Percentiles rank a stretch among this genome's conserved stretches.
Conservation (phyloP, 2,113 vertebrate genomes). For the Taxidea taxus region DNA sequence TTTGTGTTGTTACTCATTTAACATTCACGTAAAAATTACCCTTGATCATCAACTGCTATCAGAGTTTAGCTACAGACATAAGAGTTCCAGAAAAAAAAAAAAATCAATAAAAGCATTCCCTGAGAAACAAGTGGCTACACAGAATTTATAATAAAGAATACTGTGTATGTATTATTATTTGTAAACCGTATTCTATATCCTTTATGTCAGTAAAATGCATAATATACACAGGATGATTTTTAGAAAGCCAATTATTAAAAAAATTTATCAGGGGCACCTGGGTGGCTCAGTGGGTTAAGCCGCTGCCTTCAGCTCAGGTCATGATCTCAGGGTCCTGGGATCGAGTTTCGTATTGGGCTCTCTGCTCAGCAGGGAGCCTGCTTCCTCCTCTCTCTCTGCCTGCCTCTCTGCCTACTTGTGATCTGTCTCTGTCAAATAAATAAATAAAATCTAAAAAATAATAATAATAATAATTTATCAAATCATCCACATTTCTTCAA, state of each 20-base stretch:
- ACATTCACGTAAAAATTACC: neutral
- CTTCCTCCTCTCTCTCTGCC: too few relatives aligned
- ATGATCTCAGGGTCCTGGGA: too few relatives aligned
- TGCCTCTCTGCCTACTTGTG: too few relatives aligned
- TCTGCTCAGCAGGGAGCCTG: too few relatives aligned
- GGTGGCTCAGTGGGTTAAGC: too few relatives aligned
- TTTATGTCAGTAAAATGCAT: neutral
- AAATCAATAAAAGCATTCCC: neutral
- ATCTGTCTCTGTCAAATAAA: too few relatives aligned
- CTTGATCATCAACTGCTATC: neutral
- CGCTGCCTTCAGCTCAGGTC: too few relatives aligned
- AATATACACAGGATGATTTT: neutral
- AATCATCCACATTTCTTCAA: neutral
- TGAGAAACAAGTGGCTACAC: neutral
- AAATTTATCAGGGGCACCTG: too few relatives aligned
- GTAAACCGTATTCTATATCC: neutral
- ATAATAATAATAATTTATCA: too few relatives aligned
- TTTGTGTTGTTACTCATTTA: neutral
- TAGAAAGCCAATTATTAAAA: neutral
- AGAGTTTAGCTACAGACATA: neutral
- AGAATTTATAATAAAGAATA: neutral
- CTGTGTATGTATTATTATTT: neutral
- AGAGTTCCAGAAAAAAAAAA: neutral
- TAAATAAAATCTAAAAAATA: too few relatives aligned
- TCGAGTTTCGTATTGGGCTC: too few relatives aligned